phyloP scores from a whole-genome alignment of 2,113 vertebrate species.

The Triplophysa dalaica region DNA sequence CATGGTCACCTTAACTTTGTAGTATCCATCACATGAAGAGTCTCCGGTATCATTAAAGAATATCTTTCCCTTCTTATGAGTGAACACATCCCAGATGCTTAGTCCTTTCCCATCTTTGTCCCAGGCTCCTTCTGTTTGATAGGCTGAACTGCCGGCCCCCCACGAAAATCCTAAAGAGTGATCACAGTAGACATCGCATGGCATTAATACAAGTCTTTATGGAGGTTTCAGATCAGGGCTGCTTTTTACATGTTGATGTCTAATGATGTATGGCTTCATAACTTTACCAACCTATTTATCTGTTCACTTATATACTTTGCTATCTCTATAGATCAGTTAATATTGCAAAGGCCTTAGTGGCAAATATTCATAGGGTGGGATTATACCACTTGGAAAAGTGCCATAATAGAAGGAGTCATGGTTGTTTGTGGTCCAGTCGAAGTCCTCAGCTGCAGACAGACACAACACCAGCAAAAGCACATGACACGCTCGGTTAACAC shows the following conservation, averaged over 20 bases:
- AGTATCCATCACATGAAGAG: slow-evolving; percentile 84
- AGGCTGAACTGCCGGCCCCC: slow-evolving; percentile 91
- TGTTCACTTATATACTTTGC: neutral
- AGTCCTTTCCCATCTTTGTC: slow-evolving; percentile 90
- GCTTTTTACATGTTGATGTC: neutral
- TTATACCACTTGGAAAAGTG: slow-evolving; percentile 86
- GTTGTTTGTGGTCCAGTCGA: slow-evolving; percentile 83
- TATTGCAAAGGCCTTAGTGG: neutral
- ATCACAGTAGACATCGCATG: no score
- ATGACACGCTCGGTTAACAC: slow-evolving; percentile 65
- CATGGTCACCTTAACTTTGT: slow-evolving; percentile 82
- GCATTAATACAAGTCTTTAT: no score
- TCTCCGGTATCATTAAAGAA: slow-evolving; percentile 81
- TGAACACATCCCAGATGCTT: slow-evolving; percentile 92
- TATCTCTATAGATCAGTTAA: neutral
- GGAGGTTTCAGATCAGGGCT: neutral
- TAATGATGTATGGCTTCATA: neutral
- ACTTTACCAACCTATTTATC: no score
- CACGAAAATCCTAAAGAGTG: slow-evolving; percentile 84
- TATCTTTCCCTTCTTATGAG: slow-evolving; percentile 80
- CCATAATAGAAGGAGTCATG: slow-evolving; percentile 90
- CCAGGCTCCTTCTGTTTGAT: slow-evolving; percentile 95
- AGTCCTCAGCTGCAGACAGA: slow-evolving; percentile 76
- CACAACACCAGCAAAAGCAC: slow-evolving; percentile 71
- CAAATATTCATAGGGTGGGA: neutral